Conservation (phyloP, 2,797 vertebrate species). For the Geotrypetes seraphini region DNA sequence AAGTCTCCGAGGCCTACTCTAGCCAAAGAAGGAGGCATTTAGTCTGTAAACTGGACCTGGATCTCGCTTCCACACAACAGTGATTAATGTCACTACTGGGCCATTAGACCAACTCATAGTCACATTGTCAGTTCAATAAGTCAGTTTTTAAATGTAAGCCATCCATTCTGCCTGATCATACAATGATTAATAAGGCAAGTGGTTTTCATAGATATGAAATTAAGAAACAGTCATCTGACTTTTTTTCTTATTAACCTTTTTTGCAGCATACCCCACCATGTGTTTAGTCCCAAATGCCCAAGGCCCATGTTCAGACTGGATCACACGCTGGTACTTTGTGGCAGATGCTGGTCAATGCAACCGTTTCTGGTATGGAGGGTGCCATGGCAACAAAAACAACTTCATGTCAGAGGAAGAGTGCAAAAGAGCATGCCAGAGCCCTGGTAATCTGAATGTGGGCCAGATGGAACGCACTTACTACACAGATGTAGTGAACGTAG, state of each 20-base stretch:
- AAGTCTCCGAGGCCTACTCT: no score
- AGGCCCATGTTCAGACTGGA: conserved; percentile 75
- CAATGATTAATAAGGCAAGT: no score
- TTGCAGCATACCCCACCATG: conserved; percentile 46
- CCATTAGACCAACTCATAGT: no score
- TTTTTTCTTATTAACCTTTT: background rate
- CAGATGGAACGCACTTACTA: conserved; percentile 7
- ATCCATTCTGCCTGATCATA: no score
- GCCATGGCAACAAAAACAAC: conserved; percentile 86
- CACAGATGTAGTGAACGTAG: conserved; percentile 3
- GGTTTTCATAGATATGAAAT: no score
- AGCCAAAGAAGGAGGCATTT: no score
- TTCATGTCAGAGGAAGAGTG: conserved; percentile 74
- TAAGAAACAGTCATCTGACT: background rate
- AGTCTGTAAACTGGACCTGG: no score
- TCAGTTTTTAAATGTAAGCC: no score
- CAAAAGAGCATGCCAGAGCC: conserved; percentile 50
- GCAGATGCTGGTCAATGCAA: conserved; percentile 61
- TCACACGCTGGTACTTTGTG: conserved; percentile 71
- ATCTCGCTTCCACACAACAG: no score
- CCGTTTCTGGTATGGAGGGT: conserved; percentile 89
- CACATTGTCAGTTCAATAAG: no score
- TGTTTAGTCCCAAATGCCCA: conserved; percentile 77
- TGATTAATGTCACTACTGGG: no score
- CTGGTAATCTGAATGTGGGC: background rate